phyloP scores from a whole-genome alignment of 2,888 invertebrate genomes.

The Theretra japonica region DNA sequence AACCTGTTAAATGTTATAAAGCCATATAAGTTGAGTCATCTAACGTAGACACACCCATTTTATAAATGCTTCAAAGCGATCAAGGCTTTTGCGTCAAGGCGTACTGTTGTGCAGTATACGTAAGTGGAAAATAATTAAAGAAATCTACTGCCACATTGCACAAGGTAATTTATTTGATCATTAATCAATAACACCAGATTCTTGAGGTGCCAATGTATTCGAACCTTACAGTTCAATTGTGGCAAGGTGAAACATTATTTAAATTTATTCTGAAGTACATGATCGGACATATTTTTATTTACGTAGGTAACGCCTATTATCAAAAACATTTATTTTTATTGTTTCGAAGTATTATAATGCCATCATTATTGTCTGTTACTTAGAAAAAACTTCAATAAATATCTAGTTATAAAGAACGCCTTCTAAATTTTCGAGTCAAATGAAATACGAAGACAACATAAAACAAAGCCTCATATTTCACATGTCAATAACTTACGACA shows the following conservation, averaged over 20 bases:
- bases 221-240: background rate
- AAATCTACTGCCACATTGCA: background rate
- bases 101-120: background rate
- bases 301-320: too few relatives aligned
- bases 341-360: too few relatives aligned
- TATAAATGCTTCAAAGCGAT: background rate
- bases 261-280: too few relatives aligned
- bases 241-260: background rate
- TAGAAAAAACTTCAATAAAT: too few relatives aligned
- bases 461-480: slow-evolving; percentile 46
- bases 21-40: too few relatives aligned
- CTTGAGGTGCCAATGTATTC: background rate
- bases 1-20: background rate
- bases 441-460: background rate
- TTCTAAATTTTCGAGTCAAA: background rate
- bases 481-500: slow-evolving; percentile 50
- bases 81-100: background rate
- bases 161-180: slow-evolving; percentile 10
- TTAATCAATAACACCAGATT: background rate
- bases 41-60: background rate
- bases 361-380: too few relatives aligned
- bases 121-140: slow-evolving; percentile 2
- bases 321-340: too few relatives aligned
- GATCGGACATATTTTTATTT: too few relatives aligned
- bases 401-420: background rate